These are phyloP conservation scores for Drosophila pallidifrons DNA, from an alignment of 1,140 invertebrate genomes.

Conservation along the genomic window DNA sequence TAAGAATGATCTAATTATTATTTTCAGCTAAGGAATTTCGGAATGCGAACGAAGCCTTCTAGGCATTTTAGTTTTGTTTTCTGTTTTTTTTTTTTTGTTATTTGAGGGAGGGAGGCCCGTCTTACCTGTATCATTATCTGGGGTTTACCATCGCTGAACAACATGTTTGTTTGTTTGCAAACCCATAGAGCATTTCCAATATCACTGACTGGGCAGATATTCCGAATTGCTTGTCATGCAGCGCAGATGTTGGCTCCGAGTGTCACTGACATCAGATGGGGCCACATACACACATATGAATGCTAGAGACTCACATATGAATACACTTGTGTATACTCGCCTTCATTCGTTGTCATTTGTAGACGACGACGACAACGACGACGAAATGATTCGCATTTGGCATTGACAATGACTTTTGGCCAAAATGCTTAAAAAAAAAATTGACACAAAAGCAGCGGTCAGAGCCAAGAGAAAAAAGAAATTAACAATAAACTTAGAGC, in stretches of 20 bases:
- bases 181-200: constrained; percentile 27
- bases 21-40: not conserved
- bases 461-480: constrained; percentile 17
- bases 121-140: constrained; percentile 21
- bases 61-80: not conserved
- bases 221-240: constrained; percentile 59
- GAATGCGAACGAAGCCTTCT: not conserved
- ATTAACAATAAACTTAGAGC: constrained; percentile 29
- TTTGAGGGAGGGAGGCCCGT: constrained; percentile 3
- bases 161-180: constrained; percentile 8
- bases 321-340: constrained; percentile 13
- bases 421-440: constrained; percentile 52
- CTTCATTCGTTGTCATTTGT: constrained; percentile 41
- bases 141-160: constrained; percentile 2
- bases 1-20: constrained; percentile 26
- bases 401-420: constrained; percentile 80
- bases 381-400: constrained; percentile 75
- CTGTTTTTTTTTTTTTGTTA: not conserved
- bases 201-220: constrained; percentile 26
- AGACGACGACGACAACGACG: constrained; percentile 6
- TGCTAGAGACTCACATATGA: constrained; percentile 33
- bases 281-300: constrained; percentile 41
- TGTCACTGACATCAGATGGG: constrained; percentile 77
- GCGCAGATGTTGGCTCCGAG: constrained; percentile 58
- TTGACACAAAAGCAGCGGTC: constrained; percentile 35